Conservation (phyloP, 2,797 vertebrate species). For the Valencia hispanica region DNA sequence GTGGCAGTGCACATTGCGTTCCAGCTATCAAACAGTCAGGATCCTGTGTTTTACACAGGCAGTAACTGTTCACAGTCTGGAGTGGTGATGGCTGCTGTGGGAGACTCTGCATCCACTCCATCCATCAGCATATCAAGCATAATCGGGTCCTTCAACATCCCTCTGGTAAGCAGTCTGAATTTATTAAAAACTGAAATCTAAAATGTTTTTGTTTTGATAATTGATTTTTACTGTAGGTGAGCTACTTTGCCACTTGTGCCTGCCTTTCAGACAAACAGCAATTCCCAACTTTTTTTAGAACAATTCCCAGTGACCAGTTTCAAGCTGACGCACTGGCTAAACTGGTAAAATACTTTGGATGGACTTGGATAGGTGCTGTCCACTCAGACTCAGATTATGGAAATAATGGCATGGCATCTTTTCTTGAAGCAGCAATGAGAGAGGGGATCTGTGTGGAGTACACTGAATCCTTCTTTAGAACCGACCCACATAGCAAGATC, state of each 20-base stretch:
- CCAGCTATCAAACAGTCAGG: too few relatives aligned
- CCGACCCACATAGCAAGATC: conserved; percentile 57
- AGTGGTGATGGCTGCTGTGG: too few relatives aligned
- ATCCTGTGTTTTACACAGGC: too few relatives aligned
- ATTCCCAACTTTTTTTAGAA: conserved; percentile 78
- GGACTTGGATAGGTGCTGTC: conserved; percentile 81
- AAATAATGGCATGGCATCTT: conserved; percentile 75
- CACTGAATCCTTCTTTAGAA: conserved; percentile 64
- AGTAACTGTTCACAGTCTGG: too few relatives aligned
- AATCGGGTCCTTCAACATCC: conserved; percentile 54
- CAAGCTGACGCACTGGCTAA: conserved; percentile 72
- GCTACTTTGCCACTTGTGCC: conserved; percentile 77
- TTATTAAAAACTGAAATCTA: not conserved
- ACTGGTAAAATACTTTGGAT: conserved; percentile 72
- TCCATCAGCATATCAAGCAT: conserved; percentile 60
- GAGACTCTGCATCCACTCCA: conserved; percentile 69
- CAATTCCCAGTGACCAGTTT: conserved; percentile 78
- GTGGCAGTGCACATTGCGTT: too few relatives aligned
- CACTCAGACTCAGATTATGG: conserved; percentile 77
- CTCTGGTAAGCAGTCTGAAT: conserved; percentile 57
- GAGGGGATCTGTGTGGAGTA: conserved; percentile 76
- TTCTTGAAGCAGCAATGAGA: conserved; percentile 58
- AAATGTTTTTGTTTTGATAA: not conserved
- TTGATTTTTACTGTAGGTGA: conserved; percentile 61
- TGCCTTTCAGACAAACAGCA: conserved; percentile 77